These are phyloP conservation scores for Mandrillus leucophaeus DNA, from an alignment of 2,113 vertebrate species.

Conservation along the genomic window DNA sequence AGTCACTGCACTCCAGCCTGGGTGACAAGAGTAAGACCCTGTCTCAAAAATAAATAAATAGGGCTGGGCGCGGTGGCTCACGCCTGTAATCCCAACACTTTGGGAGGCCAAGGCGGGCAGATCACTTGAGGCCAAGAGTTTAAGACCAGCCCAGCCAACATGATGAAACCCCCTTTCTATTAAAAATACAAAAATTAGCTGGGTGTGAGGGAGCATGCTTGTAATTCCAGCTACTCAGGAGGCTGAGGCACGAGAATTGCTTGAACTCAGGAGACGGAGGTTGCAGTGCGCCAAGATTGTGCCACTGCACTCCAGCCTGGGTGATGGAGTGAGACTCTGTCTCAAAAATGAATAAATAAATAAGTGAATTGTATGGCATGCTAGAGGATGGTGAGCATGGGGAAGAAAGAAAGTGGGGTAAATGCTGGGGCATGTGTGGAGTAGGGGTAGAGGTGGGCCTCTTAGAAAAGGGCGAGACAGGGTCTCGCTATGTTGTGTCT, in stretches of 20 bases:
- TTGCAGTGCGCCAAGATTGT: too few species aligned
- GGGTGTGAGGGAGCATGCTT: too few species aligned
- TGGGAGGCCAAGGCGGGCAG: background rate
- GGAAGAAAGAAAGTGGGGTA: background rate
- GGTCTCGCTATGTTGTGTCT: too few species aligned
- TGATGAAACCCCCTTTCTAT: too few species aligned
- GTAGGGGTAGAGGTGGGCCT: background rate
- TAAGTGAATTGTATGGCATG: too few species aligned
- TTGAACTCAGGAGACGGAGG: too few species aligned
- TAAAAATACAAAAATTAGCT: too few species aligned
- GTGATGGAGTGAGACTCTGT: too few species aligned
- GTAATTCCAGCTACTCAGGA: too few species aligned
- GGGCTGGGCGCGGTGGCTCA: background rate
- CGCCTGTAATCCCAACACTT: background rate
- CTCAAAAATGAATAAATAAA: too few species aligned
- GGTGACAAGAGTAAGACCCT: background rate
- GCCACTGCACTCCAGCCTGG: too few species aligned
- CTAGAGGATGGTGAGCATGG: fast-evolving
- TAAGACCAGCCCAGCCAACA: background rate
- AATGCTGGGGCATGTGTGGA: background rate
- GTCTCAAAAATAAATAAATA: background rate
- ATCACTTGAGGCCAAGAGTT: background rate
- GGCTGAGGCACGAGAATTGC: too few species aligned
- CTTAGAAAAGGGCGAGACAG: background rate
- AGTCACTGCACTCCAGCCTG: background rate